These are phyloP conservation scores for Trimorus sp. DNA, from an alignment of 2,888 invertebrate genomes.

Conservation along the genomic window DNA sequence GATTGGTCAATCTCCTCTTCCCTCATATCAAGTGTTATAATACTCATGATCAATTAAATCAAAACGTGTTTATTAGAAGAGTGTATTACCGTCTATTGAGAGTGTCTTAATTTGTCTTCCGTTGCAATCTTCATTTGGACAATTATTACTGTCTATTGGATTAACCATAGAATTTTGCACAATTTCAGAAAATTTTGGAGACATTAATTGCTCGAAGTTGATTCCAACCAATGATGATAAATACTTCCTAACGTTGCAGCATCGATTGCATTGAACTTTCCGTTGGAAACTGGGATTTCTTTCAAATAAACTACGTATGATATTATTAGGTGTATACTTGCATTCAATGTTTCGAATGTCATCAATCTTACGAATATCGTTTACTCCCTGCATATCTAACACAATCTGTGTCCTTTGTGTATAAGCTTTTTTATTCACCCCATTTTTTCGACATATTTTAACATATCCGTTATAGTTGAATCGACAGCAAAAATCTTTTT, in stretches of 20 bases:
- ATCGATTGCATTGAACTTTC: not conserved
- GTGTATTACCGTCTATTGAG: slow-evolving; percentile 5
- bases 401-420: not conserved
- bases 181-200: not conserved
- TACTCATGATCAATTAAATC: too few species aligned
- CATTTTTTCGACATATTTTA: not conserved
- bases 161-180: not conserved
- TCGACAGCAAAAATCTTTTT: not conserved
- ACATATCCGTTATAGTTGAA: not conserved
- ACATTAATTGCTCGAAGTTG: not conserved
- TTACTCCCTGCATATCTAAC: not conserved
- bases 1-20: too few species aligned
- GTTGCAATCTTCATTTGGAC: not conserved
- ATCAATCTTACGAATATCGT: not conserved
- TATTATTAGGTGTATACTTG: too few species aligned
- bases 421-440: slow-evolving; percentile 9
- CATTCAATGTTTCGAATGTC: not conserved
- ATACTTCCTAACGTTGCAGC: not conserved
- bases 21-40: too few species aligned
- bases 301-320: too few species aligned
- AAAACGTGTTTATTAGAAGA: too few species aligned
- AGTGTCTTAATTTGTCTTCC: not conserved
- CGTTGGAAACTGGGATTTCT: not conserved
- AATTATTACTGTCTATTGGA: not conserved
- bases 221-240: not conserved